Evolutionary conservation across 2,888 invertebrate species (phyloP).

Genomic region (Drosophila fungiperda): DNA sequence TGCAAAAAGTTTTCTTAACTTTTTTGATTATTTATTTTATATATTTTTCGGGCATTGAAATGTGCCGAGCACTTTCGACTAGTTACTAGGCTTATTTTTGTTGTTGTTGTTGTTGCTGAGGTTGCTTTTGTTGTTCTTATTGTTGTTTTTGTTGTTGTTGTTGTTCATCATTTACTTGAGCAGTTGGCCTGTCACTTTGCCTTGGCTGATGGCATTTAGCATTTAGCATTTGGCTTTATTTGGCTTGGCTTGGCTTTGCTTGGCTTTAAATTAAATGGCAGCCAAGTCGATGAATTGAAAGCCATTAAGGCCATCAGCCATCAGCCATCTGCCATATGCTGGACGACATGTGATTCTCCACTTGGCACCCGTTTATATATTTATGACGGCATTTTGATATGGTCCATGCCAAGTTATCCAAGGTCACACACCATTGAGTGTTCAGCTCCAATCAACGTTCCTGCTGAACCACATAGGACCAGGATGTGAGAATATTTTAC

Average conservation of each 20-base stretch:
- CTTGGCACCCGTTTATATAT: conserved; percentile 23
- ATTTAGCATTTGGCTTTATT: conserved; percentile 31
- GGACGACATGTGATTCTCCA: conserved; percentile 14
- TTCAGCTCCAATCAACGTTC: conserved; percentile 61
- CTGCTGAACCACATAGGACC: conserved; percentile 43
- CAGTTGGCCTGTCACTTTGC: conserved; percentile 47
- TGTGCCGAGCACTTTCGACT: conserved; percentile 1
- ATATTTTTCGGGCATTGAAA: neutral
- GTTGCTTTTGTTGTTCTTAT: neutral
- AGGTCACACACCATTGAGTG: conserved; percentile 71
- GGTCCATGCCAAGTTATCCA: conserved; percentile 56
- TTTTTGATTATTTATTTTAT: neutral
- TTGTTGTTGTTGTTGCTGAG: neutral
- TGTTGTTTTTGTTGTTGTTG: conserved; percentile 9
- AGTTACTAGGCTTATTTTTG: conserved; percentile 6
- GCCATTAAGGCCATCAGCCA: conserved; percentile 14
- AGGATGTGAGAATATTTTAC: conserved; percentile 51
- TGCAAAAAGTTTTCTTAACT: neutral
- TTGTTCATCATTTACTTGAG: conserved; percentile 45
- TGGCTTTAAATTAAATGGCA: conserved; percentile 44
- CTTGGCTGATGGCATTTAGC: conserved; percentile 30
- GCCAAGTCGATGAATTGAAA: conserved; percentile 25
- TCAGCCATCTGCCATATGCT: conserved; percentile 41
- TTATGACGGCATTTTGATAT: conserved; percentile 38
- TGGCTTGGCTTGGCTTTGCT: conserved; percentile 32